Evolutionary conservation across 1,140 invertebrate species (phyloP).

Genomic region (Frieseomelitta varia): DNA sequence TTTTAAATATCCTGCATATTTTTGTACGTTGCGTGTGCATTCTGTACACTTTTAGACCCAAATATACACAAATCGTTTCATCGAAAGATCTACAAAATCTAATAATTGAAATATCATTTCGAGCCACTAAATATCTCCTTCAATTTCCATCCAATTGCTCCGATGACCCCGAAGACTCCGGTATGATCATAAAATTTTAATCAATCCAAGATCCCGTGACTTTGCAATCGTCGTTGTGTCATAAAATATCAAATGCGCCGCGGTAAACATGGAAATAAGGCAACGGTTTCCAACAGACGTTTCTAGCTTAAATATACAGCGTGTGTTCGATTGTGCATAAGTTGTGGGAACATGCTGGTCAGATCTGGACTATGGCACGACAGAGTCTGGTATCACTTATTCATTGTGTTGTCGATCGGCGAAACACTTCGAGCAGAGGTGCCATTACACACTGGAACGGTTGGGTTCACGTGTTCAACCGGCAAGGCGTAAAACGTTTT

Average conservation of each 20-base stretch:
- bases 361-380: background rate
- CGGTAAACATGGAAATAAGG: background rate
- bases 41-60: too few relatives aligned
- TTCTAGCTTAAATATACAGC: background rate
- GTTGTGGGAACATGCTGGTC: background rate
- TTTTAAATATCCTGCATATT: too few relatives aligned
- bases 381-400: conserved; percentile 13
- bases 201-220: too few relatives aligned
- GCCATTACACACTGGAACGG: background rate
- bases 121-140: too few relatives aligned
- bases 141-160: background rate
- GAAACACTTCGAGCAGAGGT: conserved; percentile 17
- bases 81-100: too few relatives aligned
- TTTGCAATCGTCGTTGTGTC: too few relatives aligned
- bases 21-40: too few relatives aligned
- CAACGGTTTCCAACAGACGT: background rate
- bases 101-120: background rate
- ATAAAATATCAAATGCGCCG: too few relatives aligned
- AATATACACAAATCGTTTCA: too few relatives aligned
- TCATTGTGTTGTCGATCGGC: conserved; percentile 27
- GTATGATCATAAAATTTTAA: too few relatives aligned
- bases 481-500: background rate
- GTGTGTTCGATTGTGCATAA: background rate
- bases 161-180: too few relatives aligned
- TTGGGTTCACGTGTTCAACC: background rate